Percentiles rank a stretch among this genome's conserved stretches.
Conservation (phyloP, 2,888 invertebrate genomes). For the Amiota communis region DNA sequence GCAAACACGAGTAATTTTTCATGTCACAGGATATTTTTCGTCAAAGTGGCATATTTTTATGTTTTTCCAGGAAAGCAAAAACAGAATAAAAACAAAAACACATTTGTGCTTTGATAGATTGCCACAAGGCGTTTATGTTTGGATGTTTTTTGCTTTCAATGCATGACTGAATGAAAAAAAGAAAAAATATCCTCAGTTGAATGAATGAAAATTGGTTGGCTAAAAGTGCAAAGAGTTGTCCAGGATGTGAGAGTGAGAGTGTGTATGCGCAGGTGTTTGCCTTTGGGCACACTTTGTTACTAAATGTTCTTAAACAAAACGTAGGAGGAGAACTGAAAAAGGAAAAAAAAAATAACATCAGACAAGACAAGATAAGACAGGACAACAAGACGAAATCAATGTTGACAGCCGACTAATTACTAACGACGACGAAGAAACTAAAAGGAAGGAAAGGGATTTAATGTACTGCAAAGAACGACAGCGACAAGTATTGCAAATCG, state of each 20-base stretch:
- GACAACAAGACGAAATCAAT: slow-evolving; percentile 23
- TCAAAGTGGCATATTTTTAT: neutral
- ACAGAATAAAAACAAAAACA: neutral
- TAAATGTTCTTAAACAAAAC: neutral
- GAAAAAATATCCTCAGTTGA: neutral
- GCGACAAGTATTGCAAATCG: slow-evolving; percentile 44
- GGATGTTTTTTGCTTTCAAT: neutral
- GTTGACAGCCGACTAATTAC: slow-evolving; percentile 64
- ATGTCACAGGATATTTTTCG: slow-evolving; percentile 9
- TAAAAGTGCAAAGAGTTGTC: too few species aligned
- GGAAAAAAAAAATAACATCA: neutral
- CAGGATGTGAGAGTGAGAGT: too few species aligned
- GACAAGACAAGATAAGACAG: neutral
- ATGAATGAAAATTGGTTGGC: too few species aligned
- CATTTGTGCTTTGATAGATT: neutral
- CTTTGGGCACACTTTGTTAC: slow-evolving; percentile 17
- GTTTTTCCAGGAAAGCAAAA: neutral
- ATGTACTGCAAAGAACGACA: neutral
- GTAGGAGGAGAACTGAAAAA: neutral
- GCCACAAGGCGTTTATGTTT: slow-evolving; percentile 11
- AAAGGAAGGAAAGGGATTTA: slow-evolving; percentile 43
- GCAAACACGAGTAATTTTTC: slow-evolving; percentile 24
- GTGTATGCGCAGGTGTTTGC: slow-evolving; percentile 25
- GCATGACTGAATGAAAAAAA: neutral
- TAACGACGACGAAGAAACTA: slow-evolving; percentile 46